These are phyloP conservation scores for Charanyca ferruginea DNA, from an alignment of 2,888 invertebrate species.

Conservation along the genomic window DNA sequence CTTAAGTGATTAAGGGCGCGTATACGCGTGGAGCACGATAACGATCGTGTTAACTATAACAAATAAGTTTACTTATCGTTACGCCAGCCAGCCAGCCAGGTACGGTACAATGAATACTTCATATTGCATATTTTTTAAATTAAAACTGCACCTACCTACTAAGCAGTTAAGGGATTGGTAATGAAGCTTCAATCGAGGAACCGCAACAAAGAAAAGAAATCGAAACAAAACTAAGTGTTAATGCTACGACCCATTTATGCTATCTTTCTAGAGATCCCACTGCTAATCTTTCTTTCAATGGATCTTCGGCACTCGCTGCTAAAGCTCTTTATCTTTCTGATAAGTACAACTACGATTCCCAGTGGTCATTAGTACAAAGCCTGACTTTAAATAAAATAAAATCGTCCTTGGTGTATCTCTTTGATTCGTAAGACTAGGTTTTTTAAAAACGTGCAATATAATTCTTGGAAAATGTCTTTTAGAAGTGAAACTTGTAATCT, in stretches of 20 bases:
- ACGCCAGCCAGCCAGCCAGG: too few species aligned
- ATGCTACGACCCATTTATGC: conserved; percentile 21
- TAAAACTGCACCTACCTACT: not conserved
- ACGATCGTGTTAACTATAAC: too few species aligned
- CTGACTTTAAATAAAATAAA: conserved; percentile 4
- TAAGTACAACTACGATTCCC: conserved; percentile 27
- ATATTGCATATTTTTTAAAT: not conserved
- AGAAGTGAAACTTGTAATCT: too few species aligned
- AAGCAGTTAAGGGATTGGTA: not conserved
- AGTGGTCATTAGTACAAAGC: conserved; percentile 7
- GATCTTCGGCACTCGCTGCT: conserved; percentile 7
- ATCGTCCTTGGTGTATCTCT: not conserved
- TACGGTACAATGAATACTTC: too few species aligned
- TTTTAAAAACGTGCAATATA: not conserved
- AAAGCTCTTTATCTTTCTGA: conserved; percentile 24
- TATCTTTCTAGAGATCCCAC: conserved; percentile 30
- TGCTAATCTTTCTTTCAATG: conserved; percentile 37
- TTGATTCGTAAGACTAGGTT: not conserved
- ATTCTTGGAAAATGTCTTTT: too few species aligned
- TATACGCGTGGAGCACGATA: too few species aligned
- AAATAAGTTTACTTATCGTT: too few species aligned
- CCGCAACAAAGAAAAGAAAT: conserved; percentile 8
- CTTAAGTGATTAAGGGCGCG: too few species aligned
- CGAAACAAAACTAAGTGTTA: conserved; percentile 25
- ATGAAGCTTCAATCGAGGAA: conserved; percentile 15